Evolutionary conservation across 2,888 invertebrate genomes (phyloP).

Genomic region (Drosophila limbata): DNA sequence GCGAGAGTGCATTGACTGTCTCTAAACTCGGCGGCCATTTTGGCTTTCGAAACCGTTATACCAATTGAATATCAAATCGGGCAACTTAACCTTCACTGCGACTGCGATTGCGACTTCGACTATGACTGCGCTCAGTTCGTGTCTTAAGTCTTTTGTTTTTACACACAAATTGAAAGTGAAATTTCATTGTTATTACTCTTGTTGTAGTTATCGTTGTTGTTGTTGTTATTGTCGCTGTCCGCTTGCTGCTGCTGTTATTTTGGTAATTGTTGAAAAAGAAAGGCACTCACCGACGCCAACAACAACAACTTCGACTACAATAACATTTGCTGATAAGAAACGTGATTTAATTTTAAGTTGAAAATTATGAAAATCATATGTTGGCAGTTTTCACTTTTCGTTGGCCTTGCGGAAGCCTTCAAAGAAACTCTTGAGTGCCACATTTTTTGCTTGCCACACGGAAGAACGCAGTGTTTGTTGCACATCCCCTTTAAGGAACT

Average conservation of each 20-base stretch:
- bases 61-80: conserved; percentile 75
- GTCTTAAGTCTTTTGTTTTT: conserved; percentile 75
- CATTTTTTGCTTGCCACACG: background rate
- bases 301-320: conserved; percentile 14
- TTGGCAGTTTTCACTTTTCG: conserved; percentile 71
- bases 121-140: conserved; percentile 56
- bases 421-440: conserved; percentile 15
- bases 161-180: conserved; percentile 75
- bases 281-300: conserved; percentile 66
- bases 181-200: conserved; percentile 66
- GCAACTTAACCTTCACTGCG: conserved; percentile 71
- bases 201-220: conserved; percentile 38
- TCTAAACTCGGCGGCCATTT: conserved; percentile 52
- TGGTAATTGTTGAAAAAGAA: conserved; percentile 80
- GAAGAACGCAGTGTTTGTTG: background rate
- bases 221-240: conserved; percentile 17
- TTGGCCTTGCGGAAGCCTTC: conserved; percentile 44
- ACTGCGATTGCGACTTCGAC: conserved; percentile 13
- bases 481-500: background rate
- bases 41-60: conserved; percentile 75
- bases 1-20: conserved; percentile 69
- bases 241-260: conserved; percentile 53
- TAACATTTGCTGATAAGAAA: conserved; percentile 69
- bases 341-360: conserved; percentile 78
- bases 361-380: conserved; percentile 76